Conservation (phyloP, 2,113 vertebrate species). For the Stomatorhinus ivindoensis region DNA sequence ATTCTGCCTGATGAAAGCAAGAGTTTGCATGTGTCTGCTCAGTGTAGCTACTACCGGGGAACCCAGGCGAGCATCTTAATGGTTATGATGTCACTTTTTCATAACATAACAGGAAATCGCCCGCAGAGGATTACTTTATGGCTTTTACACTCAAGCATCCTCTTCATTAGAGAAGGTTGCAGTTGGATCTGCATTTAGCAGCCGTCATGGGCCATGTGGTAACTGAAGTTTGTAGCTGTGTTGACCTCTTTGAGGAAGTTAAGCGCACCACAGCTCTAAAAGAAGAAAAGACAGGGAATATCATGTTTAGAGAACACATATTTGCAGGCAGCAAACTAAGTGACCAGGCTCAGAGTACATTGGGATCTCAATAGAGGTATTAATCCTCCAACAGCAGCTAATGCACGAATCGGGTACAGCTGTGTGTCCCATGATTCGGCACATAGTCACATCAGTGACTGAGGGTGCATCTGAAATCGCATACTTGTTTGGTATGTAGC, state of each 20-base stretch:
- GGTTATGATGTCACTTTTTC: background rate
- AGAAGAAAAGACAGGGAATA: background rate
- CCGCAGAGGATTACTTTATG: background rate
- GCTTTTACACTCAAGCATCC: background rate
- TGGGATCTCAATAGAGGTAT: background rate
- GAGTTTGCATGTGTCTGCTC: background rate
- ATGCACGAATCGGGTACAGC: background rate
- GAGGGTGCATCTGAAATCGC: background rate
- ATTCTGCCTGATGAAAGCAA: background rate
- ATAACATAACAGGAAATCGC: background rate
- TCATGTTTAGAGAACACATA: background rate
- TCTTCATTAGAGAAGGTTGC: background rate
- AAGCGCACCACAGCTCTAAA: background rate
- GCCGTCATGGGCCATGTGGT: background rate
- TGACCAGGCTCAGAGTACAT: background rate
- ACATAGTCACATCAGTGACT: background rate
- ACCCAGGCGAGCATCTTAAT: background rate
- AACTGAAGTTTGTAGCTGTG: background rate
- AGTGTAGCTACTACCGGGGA: background rate
- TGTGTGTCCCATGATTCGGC: background rate
- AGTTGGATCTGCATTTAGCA: background rate
- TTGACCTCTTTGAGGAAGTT: background rate
- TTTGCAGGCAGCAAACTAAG: background rate
- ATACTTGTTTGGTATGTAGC: background rate
- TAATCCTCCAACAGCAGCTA: background rate